phyloP scores from a whole-genome alignment of 2,888 invertebrate species.

The Pterostichus madidus region DNA sequence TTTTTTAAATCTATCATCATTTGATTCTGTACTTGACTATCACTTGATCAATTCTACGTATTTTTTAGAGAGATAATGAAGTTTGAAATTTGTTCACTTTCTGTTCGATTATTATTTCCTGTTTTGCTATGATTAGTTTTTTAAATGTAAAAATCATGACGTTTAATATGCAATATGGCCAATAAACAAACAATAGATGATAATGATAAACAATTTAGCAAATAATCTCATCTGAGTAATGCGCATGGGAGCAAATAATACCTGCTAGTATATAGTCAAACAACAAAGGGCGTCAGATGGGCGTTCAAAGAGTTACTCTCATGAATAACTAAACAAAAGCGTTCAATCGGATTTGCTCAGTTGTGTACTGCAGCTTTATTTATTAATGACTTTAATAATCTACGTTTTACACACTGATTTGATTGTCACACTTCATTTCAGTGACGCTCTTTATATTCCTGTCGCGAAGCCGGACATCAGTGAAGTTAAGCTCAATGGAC shows the following conservation, averaged over 20 bases:
- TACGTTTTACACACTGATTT: constrained; percentile 29
- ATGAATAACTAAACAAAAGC: constrained; percentile 41
- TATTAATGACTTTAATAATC: constrained; percentile 24
- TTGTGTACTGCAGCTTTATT: constrained; percentile 38
- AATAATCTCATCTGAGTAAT: not conserved
- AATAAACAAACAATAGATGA: not conserved
- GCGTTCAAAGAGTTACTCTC: constrained; percentile 22
- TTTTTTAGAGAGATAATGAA: too few species aligned
- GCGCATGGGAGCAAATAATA: not conserved
- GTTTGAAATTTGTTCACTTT: too few species aligned
- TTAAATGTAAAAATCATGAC: not conserved
- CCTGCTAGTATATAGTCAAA: not conserved
- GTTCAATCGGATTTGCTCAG: constrained; percentile 44
- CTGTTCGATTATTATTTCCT: too few species aligned
- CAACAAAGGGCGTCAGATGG: constrained; percentile 10
- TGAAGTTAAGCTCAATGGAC: constrained; percentile 3
- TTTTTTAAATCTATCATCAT: too few species aligned
- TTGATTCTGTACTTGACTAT: too few species aligned
- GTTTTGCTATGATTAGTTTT: too few species aligned
- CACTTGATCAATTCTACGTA: too few species aligned
- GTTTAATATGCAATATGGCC: not conserved
- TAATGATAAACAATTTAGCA: constrained; percentile 5
- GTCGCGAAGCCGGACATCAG: not conserved
- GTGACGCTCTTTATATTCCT: constrained; percentile 24
- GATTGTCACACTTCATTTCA: constrained; percentile 45